Percentiles rank a stretch among this genome's conserved stretches.
These are phyloP conservation scores for Brachionus rubens DNA, from an alignment of 1,140 invertebrate genomes.

Conservation along the genomic window DNA sequence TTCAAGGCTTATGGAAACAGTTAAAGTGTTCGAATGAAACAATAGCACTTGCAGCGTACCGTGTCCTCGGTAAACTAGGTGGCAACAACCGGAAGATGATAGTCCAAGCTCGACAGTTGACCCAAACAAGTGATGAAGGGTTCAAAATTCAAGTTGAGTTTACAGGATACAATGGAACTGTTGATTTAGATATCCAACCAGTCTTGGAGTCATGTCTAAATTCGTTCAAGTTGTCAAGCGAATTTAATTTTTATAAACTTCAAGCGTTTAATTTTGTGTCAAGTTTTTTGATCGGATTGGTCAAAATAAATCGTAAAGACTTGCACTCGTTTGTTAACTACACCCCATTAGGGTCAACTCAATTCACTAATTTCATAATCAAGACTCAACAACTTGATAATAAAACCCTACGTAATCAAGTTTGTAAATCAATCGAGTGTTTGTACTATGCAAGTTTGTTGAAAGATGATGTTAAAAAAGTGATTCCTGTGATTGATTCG, in stretches of 20 bases:
- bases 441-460: not conserved
- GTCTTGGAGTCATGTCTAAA: not conserved
- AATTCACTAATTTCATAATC: constrained; percentile 15
- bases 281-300: constrained; percentile 12
- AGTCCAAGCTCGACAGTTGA: not conserved
- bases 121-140: not conserved
- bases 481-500: not conserved
- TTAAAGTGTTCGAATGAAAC: constrained; percentile 70
- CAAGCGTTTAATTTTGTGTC: constrained; percentile 35
- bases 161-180: not conserved
- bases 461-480: not conserved
- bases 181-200: not conserved
- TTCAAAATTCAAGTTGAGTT: constrained; percentile 5
- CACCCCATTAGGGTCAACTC: not conserved
- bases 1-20: constrained; percentile 74
- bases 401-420: not conserved
- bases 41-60: constrained; percentile 60
- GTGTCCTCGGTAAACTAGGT: constrained; percentile 94
- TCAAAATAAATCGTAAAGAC: no score
- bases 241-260: not conserved
- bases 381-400: constrained; percentile 21
- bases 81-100: constrained; percentile 75
- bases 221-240: not conserved
- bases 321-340: no score
- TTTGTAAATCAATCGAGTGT: not conserved